These are phyloP conservation scores for Polydrusus pterygomalis DNA, from an alignment of 2,888 invertebrate species.

Conservation along the genomic window DNA sequence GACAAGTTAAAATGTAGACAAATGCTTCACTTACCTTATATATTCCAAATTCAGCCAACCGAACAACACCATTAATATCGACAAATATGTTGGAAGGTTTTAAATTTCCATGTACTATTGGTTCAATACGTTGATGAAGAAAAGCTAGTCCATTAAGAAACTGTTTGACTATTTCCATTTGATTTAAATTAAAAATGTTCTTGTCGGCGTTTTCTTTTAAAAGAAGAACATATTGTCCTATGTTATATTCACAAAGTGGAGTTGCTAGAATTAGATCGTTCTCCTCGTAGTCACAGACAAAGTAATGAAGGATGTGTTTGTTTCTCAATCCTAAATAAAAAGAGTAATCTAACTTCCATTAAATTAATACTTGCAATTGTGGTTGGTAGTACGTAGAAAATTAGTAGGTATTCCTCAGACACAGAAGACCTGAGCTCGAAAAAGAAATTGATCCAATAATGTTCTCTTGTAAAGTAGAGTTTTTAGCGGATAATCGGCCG, in stretches of 20 bases:
- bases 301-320: constrained; percentile 65
- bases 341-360: not conserved
- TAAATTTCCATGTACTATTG: constrained; percentile 71
- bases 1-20: constrained; percentile 31
- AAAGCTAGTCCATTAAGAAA: constrained; percentile 66
- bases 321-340: constrained; percentile 59
- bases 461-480: no score
- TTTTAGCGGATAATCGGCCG: no score
- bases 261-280: constrained; percentile 67
- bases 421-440: no score
- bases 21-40: constrained; percentile 64
- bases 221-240: constrained; percentile 68
- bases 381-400: no score
- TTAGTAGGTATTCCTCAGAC: no score
- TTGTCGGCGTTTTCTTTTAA: constrained; percentile 61
- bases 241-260: constrained; percentile 69
- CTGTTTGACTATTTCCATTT: constrained; percentile 64
- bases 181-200: constrained; percentile 59
- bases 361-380: no score
- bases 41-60: constrained; percentile 71
- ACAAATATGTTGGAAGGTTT: constrained; percentile 72
- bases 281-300: constrained; percentile 65
- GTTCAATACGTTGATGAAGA: constrained; percentile 66
- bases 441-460: no score
- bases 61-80: constrained; percentile 68